Conservation (phyloP, 1,140 invertebrate species). For the Bombus vancouverensis region DNA sequence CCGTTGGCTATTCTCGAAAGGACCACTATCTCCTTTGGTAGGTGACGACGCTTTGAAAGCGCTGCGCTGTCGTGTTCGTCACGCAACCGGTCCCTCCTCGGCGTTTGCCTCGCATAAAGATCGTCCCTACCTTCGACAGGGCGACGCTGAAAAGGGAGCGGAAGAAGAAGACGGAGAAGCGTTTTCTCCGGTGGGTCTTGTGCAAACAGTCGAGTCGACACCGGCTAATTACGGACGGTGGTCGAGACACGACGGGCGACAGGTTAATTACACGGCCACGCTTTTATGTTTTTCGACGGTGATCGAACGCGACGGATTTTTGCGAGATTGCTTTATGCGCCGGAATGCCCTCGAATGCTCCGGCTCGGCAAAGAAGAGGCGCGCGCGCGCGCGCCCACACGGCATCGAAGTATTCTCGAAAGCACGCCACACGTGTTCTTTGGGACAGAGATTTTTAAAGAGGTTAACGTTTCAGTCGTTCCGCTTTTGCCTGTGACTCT, state of each 20-base stretch:
- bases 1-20: conserved; percentile 48
- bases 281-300: conserved; percentile 25
- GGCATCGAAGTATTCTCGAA: neutral
- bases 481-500: neutral
- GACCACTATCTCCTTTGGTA: conserved; percentile 31
- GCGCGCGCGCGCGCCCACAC: neutral
- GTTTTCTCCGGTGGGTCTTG: conserved; percentile 18
- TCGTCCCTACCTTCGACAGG: neutral
- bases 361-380: no score
- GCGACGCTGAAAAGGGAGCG: neutral
- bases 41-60: neutral
- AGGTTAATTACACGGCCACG: conserved; percentile 37
- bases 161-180: neutral
- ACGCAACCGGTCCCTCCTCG: neutral
- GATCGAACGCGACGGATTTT: conserved; percentile 44
- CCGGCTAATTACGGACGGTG: conserved; percentile 37
- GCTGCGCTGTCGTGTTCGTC: conserved; percentile 14
- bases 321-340: neutral
- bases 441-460: neutral
- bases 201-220: conserved; percentile 43
- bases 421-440: neutral
- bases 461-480: neutral
- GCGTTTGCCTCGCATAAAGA: conserved; percentile 36
- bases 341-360: neutral
- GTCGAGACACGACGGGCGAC: neutral